Conservation (phyloP, 1,140 invertebrate species). For the Heliothis subflexa region DNA sequence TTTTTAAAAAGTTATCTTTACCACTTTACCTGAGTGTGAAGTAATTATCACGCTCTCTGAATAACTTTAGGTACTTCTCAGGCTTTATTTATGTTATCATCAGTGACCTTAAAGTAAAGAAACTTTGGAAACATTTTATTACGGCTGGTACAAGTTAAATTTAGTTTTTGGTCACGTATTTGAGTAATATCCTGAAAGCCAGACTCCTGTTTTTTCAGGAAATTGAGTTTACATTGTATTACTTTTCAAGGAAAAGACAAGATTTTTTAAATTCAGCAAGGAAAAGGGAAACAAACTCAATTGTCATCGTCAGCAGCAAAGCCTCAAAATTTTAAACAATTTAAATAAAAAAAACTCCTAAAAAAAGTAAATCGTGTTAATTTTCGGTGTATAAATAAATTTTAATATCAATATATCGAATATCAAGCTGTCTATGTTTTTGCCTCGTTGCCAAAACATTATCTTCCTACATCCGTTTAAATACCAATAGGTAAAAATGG, state of each 20-base stretch:
- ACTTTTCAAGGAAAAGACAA: not conserved
- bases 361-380: too few species aligned
- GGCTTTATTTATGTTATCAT: conserved; percentile 17
- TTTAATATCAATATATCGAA: too few species aligned
- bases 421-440: too few species aligned
- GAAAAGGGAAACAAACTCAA: not conserved
- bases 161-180: conserved; percentile 16
- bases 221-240: too few species aligned
- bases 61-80: not conserved
- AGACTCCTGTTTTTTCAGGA: conserved; percentile 2
- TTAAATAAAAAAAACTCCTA: too few species aligned
- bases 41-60: conserved; percentile 9
- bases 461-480: not conserved
- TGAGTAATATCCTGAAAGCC: conserved; percentile 5
- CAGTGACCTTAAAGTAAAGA: not conserved
- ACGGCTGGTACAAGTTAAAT: conserved; percentile 11
- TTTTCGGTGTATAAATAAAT: too few species aligned
- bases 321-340: too few species aligned
- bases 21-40: conserved; percentile 1
- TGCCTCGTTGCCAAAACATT: too few species aligned
- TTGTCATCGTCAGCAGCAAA: not conserved
- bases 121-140: conserved; percentile 10
- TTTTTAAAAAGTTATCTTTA: not conserved
- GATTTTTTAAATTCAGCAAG: not conserved
- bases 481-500: not conserved